phyloP scores from a whole-genome alignment of 2,113 vertebrate genomes.

The Malurus elegans region DNA sequence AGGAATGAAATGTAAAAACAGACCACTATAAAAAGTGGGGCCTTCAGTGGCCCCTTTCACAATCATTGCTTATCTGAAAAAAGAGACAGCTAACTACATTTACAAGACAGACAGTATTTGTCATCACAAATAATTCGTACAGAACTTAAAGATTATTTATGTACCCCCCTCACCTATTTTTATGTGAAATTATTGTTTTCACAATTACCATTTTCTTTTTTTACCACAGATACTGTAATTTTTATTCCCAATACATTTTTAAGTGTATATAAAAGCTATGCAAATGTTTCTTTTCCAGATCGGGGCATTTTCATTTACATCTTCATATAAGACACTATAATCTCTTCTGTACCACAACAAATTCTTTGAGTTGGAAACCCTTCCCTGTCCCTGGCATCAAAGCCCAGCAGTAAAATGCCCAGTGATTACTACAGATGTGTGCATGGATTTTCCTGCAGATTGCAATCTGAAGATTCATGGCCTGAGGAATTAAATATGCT shows the following conservation, averaged over 20 bases:
- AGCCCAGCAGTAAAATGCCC: not conserved
- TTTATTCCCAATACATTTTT: not conserved
- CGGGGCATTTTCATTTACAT: not conserved
- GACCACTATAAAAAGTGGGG: not conserved
- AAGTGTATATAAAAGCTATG: not conserved
- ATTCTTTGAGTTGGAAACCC: not conserved
- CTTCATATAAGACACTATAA: not conserved
- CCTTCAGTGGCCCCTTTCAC: not conserved
- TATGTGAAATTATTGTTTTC: not conserved
- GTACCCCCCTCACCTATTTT: not conserved
- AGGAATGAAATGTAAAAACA: conserved; percentile 12
- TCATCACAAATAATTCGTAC: not conserved
- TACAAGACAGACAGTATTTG: not conserved
- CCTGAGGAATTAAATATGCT: not conserved
- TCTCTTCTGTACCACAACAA: not conserved
- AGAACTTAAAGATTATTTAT: not conserved
- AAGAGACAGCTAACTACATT: not conserved
- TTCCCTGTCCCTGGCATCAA: not conserved
- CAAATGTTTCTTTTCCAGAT: not conserved
- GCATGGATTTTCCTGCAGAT: not conserved
- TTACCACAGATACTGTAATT: not conserved
- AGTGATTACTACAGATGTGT: not conserved
- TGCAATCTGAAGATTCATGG: not conserved
- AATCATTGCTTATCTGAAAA: not conserved
- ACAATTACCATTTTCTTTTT: not conserved